Evolutionary conservation across 2,113 vertebrate species (phyloP), one percentile per base, ranked within the genome.

Genomic region (Phalacrocorax aristotelis): DNA sequence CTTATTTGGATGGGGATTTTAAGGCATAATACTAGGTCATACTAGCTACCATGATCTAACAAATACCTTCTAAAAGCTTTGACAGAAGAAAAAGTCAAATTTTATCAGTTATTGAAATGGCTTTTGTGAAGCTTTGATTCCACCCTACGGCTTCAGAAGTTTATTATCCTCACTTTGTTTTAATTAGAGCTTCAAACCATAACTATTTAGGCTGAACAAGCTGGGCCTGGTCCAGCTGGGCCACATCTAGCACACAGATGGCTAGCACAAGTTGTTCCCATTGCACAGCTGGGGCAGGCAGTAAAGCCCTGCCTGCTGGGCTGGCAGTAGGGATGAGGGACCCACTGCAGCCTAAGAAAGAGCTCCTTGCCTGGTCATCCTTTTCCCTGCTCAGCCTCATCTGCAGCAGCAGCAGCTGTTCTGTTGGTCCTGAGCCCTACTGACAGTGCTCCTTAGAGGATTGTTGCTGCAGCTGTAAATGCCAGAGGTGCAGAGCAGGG

Each of bases 171-270:
- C 65, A 18, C 44, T 90, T 74, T 52, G 42, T 70, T 86, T 95
- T 93, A 95, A 94, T 93, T 90, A 92, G 49, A 62, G 23, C 68
- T 94, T 92, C 83, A 94, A 70, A 93, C 40, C 42, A 78, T 55
- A 26, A 15, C 34, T 69, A 29, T 61, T 91, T 86, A 68, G 61
- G 48, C 61, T 51, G 71, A 81, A 34, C 68, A 82, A 82, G 69
- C 77, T 12, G 10, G 18, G 36, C 65, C 60, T 83, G 83, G 64
- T 83, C 80, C 60, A 80, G 75, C 75, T 77, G 52, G 60, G 75
- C 40, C 58, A 52, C 36, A 57, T 62, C 71, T 74, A 86, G 54
- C 27, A 34, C 62, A 54, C 27, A 51, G 60, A 64, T 46, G 44
- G 44, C 44, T 46, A 46, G 44, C 44, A 46, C 44, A 46, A 17